Evolutionary conservation across 1,140 invertebrate species (phyloP).

Genomic region (Campoletis sonorensis): DNA sequence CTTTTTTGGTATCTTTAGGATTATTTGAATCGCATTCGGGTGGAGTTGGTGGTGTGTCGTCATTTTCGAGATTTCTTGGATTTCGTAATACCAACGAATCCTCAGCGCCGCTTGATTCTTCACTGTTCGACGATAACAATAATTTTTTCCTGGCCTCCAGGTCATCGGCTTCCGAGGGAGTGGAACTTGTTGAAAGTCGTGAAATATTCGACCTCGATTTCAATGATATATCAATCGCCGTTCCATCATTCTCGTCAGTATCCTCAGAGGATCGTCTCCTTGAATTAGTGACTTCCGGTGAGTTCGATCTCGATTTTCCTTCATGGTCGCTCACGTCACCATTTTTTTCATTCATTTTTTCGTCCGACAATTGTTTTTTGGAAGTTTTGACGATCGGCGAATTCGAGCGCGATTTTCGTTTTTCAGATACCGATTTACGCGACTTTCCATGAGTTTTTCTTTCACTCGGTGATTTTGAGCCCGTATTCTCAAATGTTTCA

Average conservation of each 20-base stretch:
- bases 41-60: not conserved
- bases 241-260: not conserved
- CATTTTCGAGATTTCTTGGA: not conserved
- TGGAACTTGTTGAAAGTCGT: not conserved
- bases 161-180: not conserved
- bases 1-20: not conserved
- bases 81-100: not conserved
- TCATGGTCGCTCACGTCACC: not conserved
- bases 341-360: too few species aligned
- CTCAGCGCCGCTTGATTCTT: slow-evolving; percentile 37
- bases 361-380: too few species aligned
- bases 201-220: not conserved
- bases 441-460: too few species aligned
- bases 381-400: not conserved
- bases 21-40: not conserved
- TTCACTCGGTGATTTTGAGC: too few species aligned
- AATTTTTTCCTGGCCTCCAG: not conserved
- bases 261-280: not conserved
- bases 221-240: not conserved
- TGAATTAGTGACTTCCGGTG: not conserved
- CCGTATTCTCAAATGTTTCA: not conserved
- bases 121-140: not conserved
- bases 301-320: not conserved
- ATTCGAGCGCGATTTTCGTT: not conserved
- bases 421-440: too few species aligned